Evolutionary conservation across 2,797 vertebrate genomes (phyloP).

Genomic region (Tragelaphus oryx): DNA sequence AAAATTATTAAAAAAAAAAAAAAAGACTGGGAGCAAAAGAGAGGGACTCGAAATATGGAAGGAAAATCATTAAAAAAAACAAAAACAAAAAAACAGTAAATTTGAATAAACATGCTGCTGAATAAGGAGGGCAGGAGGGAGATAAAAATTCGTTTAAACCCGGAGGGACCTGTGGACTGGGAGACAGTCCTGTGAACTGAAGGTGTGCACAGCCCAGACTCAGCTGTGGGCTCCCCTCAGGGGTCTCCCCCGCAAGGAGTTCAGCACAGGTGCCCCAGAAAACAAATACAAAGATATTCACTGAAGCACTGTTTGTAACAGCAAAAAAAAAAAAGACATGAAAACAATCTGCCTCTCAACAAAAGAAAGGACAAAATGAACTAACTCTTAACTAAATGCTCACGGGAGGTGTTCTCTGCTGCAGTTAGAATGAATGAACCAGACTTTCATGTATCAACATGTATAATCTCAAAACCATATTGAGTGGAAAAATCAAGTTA

Average conservation of each 20-base stretch:
- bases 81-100: background rate
- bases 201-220: background rate
- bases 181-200: background rate
- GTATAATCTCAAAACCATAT: background rate
- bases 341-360: background rate
- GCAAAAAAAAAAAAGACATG: background rate
- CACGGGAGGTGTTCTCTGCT: background rate
- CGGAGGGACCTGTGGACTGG: background rate
- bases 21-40: background rate
- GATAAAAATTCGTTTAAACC: background rate
- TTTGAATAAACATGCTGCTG: background rate
- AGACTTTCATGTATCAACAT: background rate
- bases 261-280: background rate
- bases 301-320: background rate
- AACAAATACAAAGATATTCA: background rate
- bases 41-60: background rate
- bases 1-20: background rate
- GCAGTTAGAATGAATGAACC: background rate
- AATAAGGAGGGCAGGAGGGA: background rate
- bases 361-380: background rate
- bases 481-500: background rate
- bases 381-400: background rate
- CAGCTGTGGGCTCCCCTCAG: accelerated
- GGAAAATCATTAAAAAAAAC: background rate
- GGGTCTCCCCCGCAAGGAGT: accelerated